phyloP scores from a whole-genome alignment of 2,113 vertebrate genomes.

The Acanthochromis polyacanthus region DNA sequence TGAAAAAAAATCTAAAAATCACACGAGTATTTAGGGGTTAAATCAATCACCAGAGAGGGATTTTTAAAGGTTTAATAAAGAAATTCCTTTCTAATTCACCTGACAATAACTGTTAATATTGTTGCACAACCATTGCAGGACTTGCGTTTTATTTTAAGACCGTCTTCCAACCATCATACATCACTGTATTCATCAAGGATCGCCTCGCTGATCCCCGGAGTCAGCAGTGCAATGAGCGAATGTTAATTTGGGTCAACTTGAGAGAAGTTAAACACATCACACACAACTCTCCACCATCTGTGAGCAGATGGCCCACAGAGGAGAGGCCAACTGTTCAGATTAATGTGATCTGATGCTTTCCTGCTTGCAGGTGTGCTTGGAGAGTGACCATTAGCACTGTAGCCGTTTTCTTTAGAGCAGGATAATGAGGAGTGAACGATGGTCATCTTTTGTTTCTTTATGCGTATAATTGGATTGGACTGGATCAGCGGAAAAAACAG shows the following conservation, averaged over 20 bases:
- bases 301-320: constrained; percentile 47
- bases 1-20: too few species aligned
- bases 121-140: background rate
- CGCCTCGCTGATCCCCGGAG: constrained; percentile 37
- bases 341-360: constrained; percentile 64
- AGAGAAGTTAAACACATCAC: constrained; percentile 62
- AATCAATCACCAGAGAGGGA: too few species aligned
- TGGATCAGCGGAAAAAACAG: constrained; percentile 9
- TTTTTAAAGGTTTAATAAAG: too few species aligned
- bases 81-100: too few species aligned
- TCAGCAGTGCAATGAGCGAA: constrained; percentile 19
- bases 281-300: constrained; percentile 71
- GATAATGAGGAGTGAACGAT: constrained; percentile 35
- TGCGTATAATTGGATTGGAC: constrained; percentile 8
- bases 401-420: constrained; percentile 35
- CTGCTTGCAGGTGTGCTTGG: constrained; percentile 36
- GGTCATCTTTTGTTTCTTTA: constrained; percentile 22
- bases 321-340: constrained; percentile 70
- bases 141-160: background rate
- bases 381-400: constrained; percentile 55
- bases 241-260: constrained; percentile 67
- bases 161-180: background rate
- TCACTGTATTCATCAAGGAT: constrained; percentile 20
- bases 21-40: too few species aligned
- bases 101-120: background rate